A percentile compares a stretch with the other conserved stretches of the same genome.
These are phyloP conservation scores for Villa cingulata DNA, from an alignment of 2,888 invertebrate genomes.

Conservation along the genomic window DNA sequence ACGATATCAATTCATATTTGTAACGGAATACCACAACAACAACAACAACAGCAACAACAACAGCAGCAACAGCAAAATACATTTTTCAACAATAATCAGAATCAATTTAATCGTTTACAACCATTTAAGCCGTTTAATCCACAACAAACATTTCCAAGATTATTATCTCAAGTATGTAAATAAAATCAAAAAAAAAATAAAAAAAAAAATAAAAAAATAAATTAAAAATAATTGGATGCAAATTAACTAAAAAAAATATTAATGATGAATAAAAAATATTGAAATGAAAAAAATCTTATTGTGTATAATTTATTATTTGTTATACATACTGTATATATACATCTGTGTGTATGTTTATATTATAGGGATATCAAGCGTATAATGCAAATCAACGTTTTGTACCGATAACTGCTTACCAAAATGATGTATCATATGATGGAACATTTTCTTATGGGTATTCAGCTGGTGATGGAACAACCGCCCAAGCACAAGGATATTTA, in stretches of 20 bases:
- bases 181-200: neutral
- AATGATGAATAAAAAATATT: no score
- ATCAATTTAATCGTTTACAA: conserved; percentile 18
- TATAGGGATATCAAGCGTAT: conserved; percentile 22
- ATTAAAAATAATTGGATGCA: neutral
- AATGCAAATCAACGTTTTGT: conserved; percentile 23
- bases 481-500: conserved; percentile 61
- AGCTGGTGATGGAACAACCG: conserved; percentile 64
- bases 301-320: no score
- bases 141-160: conserved; percentile 19
- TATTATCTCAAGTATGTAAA: conserved; percentile 19
- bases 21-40: conserved; percentile 7
- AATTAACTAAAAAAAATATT: no score
- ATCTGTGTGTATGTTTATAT: no score
- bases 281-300: no score
- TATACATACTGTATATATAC: no score
- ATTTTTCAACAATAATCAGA: conserved; percentile 10
- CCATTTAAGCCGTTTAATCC: conserved; percentile 11
- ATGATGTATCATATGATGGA: conserved; percentile 34
- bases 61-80: neutral
- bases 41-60: conserved; percentile 1
- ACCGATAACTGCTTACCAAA: conserved; percentile 35
- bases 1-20: neutral
- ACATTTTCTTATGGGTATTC: conserved; percentile 47
- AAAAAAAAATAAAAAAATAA: neutral